Base-by-base conservation (phyloP, 1,140 invertebrate species). In the Agrilus planipennis region DNA sequence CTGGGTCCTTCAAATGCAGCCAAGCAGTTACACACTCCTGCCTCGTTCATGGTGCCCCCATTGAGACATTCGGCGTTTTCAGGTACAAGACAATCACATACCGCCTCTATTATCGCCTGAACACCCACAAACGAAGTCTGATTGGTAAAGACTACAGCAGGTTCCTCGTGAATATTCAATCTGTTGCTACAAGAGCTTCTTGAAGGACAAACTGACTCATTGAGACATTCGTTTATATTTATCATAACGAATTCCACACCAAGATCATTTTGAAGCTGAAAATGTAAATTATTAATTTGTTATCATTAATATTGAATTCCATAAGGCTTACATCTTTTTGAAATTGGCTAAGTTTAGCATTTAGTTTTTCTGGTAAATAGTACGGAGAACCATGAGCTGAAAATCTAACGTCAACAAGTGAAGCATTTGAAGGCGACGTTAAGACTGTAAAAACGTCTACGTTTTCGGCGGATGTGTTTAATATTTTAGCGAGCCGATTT, bases 391-490 rank as follows among this genome's bases (percentile, higher is more conserved):
- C 86, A 59, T 94, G 90, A 0, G 85, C 90, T 0, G 89, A 84
- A 61, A 85, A 96, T 46, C 90, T 67, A 0, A 94, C 81, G 58
- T 96, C 90, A 22, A 88, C 53, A 0, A 72, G 53, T 4, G 63
- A 68, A 15, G 64, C 69, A 31, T 76, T 74, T 39, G 68, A 60
- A 0, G 72, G 69, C 4, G 80, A 79, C 47, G 73, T 73, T 3
- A 87, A 68, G 0, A 95, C 84, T 1, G 89, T 93, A 50, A 96
- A 92, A 0, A 96, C 77, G 56, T 95, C 89, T 3, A 96, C 83
- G 62, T 94, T 93, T 17, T 83, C 72, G 27, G 73, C 53, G 0
- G 77, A 78, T 0, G 79, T 77, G 49, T 87, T 87, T 35, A 89
- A 72, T 6, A 91, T 72, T 38, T 72, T 65, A 0, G 85, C 70